Evolutionary conservation across 2,888 invertebrate species (phyloP), one percentile per base, ranked within the genome.

Genomic region (Gandaritis pyraliata): DNA sequence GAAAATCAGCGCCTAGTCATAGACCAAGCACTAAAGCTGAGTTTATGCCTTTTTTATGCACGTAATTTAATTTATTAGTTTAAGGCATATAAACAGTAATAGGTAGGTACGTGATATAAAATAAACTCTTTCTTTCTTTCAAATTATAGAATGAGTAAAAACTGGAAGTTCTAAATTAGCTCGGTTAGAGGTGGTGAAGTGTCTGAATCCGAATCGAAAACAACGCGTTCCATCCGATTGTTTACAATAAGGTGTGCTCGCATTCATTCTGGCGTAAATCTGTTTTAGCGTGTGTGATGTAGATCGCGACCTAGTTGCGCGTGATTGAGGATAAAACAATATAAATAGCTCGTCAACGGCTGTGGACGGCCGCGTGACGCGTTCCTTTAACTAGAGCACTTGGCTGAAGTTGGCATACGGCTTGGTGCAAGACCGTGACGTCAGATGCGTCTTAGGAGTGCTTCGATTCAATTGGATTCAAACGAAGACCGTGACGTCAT

Each of bases 291-390:
- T 81, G 81, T 81, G 83, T 84, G 83, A 90, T 88, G 86, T 88
- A 81, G 88, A 87, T 83, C 87, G 86, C 87, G 90, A 88, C 90
- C 91, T 82, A 91, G 85, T 90, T 92, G 86, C 82, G 84, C 84
- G 86, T 87, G 89, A 88, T 90, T 88, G 89, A 90, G 91, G 89
- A 90, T 90, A 90, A 89, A 90, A 90, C 89, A 90, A 90, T 91
- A 92, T 90, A 90, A 92, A 91, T 91, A 92, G 90, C 86, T 83
- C 88, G 86, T 90, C 87, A 87, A 85, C 86, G 87, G 71, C 79
- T 77, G 82, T 78, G 83, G 84, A 83, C 83, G 84, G 65, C 71
- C 70, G 77, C 68, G 72, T 75, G 70, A 75, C 76, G 76, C 36
- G 54, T n/a, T 45, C 15, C 52, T 23, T 64, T 73, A 65, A 68